A percentile compares a stretch with the other conserved stretches of the same genome.
These are phyloP conservation scores for Nebria salina DNA, from an alignment of 2,888 invertebrate genomes.

Conservation along the genomic window DNA sequence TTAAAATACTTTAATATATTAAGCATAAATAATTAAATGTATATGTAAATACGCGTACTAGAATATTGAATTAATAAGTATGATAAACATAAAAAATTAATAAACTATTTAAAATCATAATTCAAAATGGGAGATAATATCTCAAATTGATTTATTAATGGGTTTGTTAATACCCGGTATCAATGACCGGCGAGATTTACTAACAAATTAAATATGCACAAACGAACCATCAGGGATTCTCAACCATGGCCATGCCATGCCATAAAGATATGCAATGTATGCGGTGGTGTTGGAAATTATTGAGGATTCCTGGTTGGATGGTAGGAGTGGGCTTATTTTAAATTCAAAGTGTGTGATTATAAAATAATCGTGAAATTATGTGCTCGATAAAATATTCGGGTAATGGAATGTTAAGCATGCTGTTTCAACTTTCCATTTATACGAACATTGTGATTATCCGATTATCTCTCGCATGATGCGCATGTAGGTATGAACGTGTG, in stretches of 20 bases:
- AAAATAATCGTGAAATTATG: slow-evolving; percentile 41
- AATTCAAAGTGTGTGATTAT: slow-evolving; percentile 27
- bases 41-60: not conserved
- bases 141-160: not conserved
- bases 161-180: not conserved
- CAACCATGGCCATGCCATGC: not conserved
- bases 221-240: not conserved
- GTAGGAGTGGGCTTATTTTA: not conserved
- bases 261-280: not conserved
- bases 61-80: not conserved
- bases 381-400: slow-evolving; percentile 20
- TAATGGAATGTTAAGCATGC: slow-evolving; percentile 43
- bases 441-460: slow-evolving; percentile 12
- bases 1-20: not conserved
- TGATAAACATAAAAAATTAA: not conserved
- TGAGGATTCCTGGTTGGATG: not conserved
- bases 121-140: not conserved
- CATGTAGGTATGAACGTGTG: not conserved
- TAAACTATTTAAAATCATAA: not conserved
- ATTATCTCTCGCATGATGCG: slow-evolving; percentile 4
- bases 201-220: not conserved
- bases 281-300: not conserved
- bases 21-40: not conserved
- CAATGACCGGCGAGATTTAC: slow-evolving; percentile 7
- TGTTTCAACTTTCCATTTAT: slow-evolving; percentile 30